These are phyloP conservation scores for Chromobotia macracanthus DNA, from an alignment of 2,797 vertebrate species.

Conservation along the genomic window DNA sequence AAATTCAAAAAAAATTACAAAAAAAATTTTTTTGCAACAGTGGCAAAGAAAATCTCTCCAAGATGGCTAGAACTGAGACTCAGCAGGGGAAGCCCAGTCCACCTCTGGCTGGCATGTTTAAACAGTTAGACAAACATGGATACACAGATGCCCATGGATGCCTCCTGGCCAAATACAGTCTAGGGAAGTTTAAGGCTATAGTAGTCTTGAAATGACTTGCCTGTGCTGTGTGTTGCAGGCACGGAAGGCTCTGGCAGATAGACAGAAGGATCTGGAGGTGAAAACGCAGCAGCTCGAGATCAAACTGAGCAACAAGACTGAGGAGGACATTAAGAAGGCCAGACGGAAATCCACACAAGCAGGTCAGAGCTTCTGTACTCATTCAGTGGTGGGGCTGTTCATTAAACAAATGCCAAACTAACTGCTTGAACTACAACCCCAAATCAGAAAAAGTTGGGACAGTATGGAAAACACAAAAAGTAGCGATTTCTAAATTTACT, in stretches of 20 bases:
- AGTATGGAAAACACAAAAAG: too few relatives aligned
- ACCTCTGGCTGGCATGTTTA: too few relatives aligned
- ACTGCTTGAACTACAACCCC: too few relatives aligned
- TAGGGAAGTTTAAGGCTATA: not conserved
- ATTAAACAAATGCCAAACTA: not conserved
- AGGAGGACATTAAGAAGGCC: conserved; percentile 98
- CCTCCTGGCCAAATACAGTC: not conserved
- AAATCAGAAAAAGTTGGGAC: too few relatives aligned
- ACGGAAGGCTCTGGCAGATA: conserved; percentile 91
- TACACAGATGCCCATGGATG: too few relatives aligned
- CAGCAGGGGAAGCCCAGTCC: too few relatives aligned
- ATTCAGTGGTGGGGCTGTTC: not conserved
- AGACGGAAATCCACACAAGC: conserved; percentile 97
- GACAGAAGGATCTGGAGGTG: conserved; percentile 96
- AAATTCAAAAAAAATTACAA: too few relatives aligned
- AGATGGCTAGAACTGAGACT: too few relatives aligned
- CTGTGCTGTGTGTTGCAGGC: conserved; percentile 73
- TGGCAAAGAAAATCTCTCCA: too few relatives aligned
- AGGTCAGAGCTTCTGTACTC: conserved; percentile 75
- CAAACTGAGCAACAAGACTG: conserved; percentile 96
- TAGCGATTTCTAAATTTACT: too few relatives aligned
- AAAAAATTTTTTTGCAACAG: too few relatives aligned
- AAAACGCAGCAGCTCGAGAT: conserved; percentile 97
- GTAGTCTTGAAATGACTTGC: not conserved
- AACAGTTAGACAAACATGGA: too few relatives aligned